phyloP scores from a whole-genome alignment of 2,113 vertebrate genomes.

The Onychostoma macrolepis region DNA sequence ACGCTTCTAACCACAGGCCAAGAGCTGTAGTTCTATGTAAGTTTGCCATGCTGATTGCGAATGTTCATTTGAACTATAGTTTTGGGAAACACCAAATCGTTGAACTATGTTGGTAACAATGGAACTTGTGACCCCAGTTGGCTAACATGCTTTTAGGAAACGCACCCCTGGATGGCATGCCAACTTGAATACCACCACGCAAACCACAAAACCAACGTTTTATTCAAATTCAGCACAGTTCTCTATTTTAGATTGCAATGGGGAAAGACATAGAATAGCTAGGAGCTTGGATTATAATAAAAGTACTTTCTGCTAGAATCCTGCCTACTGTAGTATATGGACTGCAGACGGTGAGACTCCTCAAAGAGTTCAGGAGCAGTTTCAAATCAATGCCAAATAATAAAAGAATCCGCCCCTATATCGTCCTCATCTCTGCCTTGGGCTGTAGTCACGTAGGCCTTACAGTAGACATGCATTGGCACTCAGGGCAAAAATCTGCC shows the following conservation, averaged over 20 bases:
- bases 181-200: background rate
- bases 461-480: background rate
- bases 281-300: background rate
- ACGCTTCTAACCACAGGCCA: background rate
- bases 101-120: background rate
- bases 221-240: background rate
- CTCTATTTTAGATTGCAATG: background rate
- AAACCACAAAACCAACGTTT: background rate
- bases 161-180: background rate
- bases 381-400: slow-evolving; percentile 3
- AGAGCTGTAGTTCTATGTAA: background rate
- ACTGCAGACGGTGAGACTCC: background rate
- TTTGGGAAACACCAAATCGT: background rate
- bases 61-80: background rate
- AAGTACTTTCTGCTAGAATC: background rate
- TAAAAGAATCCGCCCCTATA: background rate
- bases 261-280: background rate
- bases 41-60: background rate
- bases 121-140: background rate
- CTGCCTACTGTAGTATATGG: background rate
- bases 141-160: background rate
- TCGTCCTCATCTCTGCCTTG: background rate
- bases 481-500: slow-evolving; percentile 8
- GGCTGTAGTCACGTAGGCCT: background rate
- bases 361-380: background rate